Percentiles rank a stretch among this genome's conserved stretches.
phyloP scores from a whole-genome alignment of 2,888 invertebrate species.

The Lordiphosa fenestrarum region DNA sequence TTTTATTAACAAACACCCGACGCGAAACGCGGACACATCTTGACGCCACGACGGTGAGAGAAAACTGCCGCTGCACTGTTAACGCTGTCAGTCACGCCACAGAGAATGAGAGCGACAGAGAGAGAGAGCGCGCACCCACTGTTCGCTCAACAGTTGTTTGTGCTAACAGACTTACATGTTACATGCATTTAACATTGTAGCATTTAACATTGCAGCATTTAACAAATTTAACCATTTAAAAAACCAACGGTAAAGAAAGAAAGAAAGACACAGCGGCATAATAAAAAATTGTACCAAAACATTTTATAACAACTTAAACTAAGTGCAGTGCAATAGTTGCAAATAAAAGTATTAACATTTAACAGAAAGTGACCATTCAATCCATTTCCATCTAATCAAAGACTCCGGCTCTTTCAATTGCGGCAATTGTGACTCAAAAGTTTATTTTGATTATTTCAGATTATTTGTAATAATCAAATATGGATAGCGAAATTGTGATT shows the following conservation, averaged over 20 bases:
- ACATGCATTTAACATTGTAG: too few species aligned
- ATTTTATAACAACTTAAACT: background rate
- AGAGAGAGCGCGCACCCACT: constrained; percentile 15
- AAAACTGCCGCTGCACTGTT: constrained; percentile 26
- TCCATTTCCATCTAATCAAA: constrained; percentile 30
- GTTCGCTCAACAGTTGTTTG: constrained; percentile 57
- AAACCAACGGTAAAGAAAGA: too few species aligned
- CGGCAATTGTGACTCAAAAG: too few species aligned
- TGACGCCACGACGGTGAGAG: constrained; percentile 41
- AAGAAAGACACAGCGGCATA: too few species aligned
- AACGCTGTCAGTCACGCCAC: background rate
- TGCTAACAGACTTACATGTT: too few species aligned
- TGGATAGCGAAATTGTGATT: too few species aligned
- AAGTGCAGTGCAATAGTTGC: background rate
- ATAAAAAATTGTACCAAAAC: background rate
- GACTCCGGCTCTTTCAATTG: constrained; percentile 73
- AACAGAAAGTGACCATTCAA: background rate
- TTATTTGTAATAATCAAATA: too few species aligned
- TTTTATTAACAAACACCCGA: constrained; percentile 30
- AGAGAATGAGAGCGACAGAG: background rate
- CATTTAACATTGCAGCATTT: too few species aligned
- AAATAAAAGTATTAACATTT: background rate
- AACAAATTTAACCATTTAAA: too few species aligned
- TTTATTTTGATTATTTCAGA: too few species aligned
- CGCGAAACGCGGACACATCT: constrained; percentile 48